Conservation (phyloP, 2,888 invertebrate genomes). For the Clivina fossor region DNA sequence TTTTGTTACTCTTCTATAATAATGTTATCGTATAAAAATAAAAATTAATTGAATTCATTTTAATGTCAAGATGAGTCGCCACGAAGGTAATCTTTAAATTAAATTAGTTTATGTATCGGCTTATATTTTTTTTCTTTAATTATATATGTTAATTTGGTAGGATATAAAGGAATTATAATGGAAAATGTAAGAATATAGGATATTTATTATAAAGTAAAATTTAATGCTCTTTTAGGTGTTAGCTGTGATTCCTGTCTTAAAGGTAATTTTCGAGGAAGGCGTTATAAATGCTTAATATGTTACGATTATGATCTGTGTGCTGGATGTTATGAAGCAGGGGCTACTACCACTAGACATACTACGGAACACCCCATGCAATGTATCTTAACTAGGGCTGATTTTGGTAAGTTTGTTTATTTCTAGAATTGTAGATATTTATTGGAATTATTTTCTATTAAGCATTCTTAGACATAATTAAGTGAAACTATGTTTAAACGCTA, state of each 20-base stretch:
- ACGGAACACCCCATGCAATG: constrained; percentile 99
- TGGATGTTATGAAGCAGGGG: constrained; percentile 90
- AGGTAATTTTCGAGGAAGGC: constrained; percentile 94
- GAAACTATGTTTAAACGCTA: too few relatives aligned
- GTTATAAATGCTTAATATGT: constrained; percentile 98
- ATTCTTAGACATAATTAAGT: too few relatives aligned
- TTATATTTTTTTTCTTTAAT: too few relatives aligned
- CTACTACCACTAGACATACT: constrained; percentile 88
- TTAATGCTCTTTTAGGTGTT: constrained; percentile 73
- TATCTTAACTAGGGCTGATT: constrained; percentile 94
- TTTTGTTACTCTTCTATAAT: constrained; percentile 6
- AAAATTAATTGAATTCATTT: background rate
- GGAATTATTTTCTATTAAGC: too few relatives aligned
- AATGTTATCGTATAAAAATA: background rate
- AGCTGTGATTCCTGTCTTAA: constrained; percentile 99
- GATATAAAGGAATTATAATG: too few relatives aligned
- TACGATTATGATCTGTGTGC: constrained; percentile 99
- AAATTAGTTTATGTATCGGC: too few relatives aligned
- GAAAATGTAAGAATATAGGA: constrained; percentile 3
- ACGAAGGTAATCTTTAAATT: constrained; percentile 82
- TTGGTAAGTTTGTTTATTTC: constrained; percentile 71
- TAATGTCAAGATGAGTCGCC: constrained; percentile 78
- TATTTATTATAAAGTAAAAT: constrained; percentile 31
- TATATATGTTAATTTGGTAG: too few relatives aligned
- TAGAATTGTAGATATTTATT: too few relatives aligned